Evolutionary conservation across 2,113 vertebrate genomes (phyloP).

Genomic region (Perccottus glenii): DNA sequence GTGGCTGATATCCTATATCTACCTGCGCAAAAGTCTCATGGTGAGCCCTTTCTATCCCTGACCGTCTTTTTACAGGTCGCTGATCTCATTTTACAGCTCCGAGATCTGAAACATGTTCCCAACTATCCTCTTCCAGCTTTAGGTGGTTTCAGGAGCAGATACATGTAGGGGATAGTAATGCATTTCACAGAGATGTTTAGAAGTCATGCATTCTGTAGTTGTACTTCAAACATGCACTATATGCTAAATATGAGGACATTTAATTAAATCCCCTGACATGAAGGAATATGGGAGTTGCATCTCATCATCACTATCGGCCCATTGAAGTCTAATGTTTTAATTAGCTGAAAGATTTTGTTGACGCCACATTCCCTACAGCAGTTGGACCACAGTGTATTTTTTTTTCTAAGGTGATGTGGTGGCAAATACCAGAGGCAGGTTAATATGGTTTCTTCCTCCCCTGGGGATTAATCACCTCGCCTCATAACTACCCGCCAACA

Average conservation of each 20-base stretch:
- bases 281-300: conserved; percentile 2
- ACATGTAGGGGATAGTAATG: background rate
- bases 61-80: conserved; percentile 52
- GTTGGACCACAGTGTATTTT: conserved; percentile 33
- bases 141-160: conserved; percentile 18
- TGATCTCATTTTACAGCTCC: conserved; percentile 44
- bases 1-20: conserved; percentile 36
- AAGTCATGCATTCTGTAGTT: background rate
- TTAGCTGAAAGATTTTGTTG: conserved; percentile 29
- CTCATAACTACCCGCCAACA: conserved; percentile 69
- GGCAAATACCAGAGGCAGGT: conserved; percentile 62
- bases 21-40: conserved; percentile 10
- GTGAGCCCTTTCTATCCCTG: conserved; percentile 22
- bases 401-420: conserved; percentile 53
- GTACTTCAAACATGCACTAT: background rate
- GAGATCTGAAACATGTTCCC: conserved; percentile 32
- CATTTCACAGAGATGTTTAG: background rate
- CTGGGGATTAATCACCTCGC: conserved; percentile 67
- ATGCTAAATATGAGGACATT: conserved; percentile 3
- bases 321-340: conserved; percentile 43
- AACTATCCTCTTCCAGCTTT: conserved; percentile 31
- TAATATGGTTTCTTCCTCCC: conserved; percentile 66
- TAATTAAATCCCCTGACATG: conserved; percentile 17
- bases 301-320: conserved; percentile 9
- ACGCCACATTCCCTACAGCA: conserved; percentile 13